phyloP scores from a whole-genome alignment of 2,113 vertebrate genomes.

The Phalacrocorax pelagicus region DNA sequence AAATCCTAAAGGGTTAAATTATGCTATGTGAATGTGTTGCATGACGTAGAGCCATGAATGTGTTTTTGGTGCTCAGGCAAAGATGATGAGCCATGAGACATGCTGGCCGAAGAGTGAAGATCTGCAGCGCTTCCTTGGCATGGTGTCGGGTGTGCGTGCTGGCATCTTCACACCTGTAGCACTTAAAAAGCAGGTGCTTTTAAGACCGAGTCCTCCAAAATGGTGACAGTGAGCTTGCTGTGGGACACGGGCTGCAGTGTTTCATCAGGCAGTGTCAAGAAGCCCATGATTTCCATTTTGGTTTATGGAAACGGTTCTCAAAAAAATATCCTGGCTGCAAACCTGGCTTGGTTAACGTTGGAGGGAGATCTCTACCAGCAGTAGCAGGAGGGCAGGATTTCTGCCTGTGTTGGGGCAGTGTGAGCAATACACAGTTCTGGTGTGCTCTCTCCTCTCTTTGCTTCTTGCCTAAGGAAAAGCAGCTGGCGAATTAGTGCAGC shows the following conservation, averaged over 20 bases:
- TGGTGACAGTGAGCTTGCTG: background rate
- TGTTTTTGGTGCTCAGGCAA: background rate
- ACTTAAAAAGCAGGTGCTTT: background rate
- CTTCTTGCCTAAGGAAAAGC: background rate
- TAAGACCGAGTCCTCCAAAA: background rate
- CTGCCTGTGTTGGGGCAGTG: background rate
- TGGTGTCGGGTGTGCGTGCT: accelerated
- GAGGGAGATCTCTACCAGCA: background rate
- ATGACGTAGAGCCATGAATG: background rate
- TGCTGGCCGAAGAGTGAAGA: background rate
- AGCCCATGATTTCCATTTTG: background rate
- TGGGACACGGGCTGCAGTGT: background rate
- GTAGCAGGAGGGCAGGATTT: background rate
- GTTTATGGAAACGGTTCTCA: background rate
- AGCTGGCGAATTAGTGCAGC: background rate
- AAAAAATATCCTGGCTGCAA: accelerated
- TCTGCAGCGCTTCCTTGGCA: background rate
- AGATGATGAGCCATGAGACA: background rate
- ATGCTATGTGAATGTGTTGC: background rate
- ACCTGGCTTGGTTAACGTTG: background rate
- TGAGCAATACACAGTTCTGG: background rate
- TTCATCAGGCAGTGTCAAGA: background rate
- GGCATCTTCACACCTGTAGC: background rate
- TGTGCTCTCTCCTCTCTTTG: background rate
- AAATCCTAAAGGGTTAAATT: background rate